Evolutionary conservation across 2,888 invertebrate genomes (phyloP), one percentile per base, ranked within the genome.

Genomic region (Stegophylla sp.): DNA sequence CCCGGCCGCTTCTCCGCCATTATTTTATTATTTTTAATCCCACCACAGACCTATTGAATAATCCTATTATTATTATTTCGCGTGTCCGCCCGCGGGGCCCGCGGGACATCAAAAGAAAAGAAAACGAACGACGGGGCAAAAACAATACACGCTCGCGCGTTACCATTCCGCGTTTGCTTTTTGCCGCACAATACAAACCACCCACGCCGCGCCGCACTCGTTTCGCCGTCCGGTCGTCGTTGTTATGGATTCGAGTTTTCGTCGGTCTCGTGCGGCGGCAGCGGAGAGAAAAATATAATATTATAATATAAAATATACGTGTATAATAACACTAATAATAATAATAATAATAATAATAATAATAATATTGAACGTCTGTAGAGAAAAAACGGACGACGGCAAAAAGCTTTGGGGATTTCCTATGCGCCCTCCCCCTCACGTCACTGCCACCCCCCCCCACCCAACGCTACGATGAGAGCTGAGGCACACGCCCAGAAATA

Each of bases 91-190:
- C 4, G 17, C 48, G 26, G 56, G n/a, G 10, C 20, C 28, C 12
- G 45, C 45, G 61, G n/a, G n/a, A 48, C 67, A 67, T 67, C 67
- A 67, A 67, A 67, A 67, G 59, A 74, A 59, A 74, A 74, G 41
- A 20, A 23, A 56, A 71, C 26, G 13, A n/a, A n/a, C n/a, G n/a
- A n/a, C n/a, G 10, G 26, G 51, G 26, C 53, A 51, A 43, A 74
- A 74, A 74, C 69, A 51, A 53, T 51, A 28, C 17, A n/a, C n/a
- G 45, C 56, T 20, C 51, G 17, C 23, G 59, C 26, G 59, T 28
- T n/a, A 28, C 59, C 59, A 20, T 53, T 53, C 7, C 59, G 26
- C n/a, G 28, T 23, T 28, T 15, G 59, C 28, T 28, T 23, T 56
- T 23, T 12, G 56, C n/a, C n/a, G n/a, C 15, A 56, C 56, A 23